Base-by-base conservation (phyloP, 2,113 vertebrate genomes). In the Choloepus hoffmanni region DNA sequence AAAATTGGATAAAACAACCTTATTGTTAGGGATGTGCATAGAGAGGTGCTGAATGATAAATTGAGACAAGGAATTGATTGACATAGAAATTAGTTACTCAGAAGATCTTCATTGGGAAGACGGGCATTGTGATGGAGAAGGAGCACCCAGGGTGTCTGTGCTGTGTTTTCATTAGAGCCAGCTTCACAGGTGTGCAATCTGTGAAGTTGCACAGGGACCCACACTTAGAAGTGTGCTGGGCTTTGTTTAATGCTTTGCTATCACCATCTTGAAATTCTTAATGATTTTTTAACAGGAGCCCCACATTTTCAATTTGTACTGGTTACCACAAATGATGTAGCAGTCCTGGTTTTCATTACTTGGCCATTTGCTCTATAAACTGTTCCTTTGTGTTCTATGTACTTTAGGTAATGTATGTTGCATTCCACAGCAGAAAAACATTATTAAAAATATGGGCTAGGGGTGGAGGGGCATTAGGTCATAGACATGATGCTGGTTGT, bases 71-170 rank as follows among this genome's bases (percentile, higher is more conserved):
- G 14, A 5, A 3, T 0, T 24, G 28, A 28, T 4, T 83, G 7
- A 11, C 19, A 0, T 2, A 60, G 21, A 26, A n/a, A 9, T 77
- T 16, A 43, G 50, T 11, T 4, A 19, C 4, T 7, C 36, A 36
- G 68, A 26, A 26, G 12, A 28, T 1, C 48, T 55, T 3, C 30
- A 19, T 3, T 10, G 26, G 60, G 40, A 73, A 23, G 10, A 53
- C 40, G 5, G 3, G 14, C 11, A 8, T n/a, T 3, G 5, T 7
- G 5, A 30, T 14, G 21, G 2, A 33, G 14, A 50, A 48, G 23
- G 7, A 5, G 14, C 12, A 36, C 9, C 4, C 2, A 2, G 30
- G 5, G 16, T 4, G 3, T 43, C 21, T 6, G 24, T 10, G 3
- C 36, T 33, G 16, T 45, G 10, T 45, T n/a, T 21, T n/a, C 40